Evolutionary conservation across 1,140 invertebrate genomes (phyloP), one percentile per base, ranked within the genome.

Genomic region (Tetramorium simillimum): DNA sequence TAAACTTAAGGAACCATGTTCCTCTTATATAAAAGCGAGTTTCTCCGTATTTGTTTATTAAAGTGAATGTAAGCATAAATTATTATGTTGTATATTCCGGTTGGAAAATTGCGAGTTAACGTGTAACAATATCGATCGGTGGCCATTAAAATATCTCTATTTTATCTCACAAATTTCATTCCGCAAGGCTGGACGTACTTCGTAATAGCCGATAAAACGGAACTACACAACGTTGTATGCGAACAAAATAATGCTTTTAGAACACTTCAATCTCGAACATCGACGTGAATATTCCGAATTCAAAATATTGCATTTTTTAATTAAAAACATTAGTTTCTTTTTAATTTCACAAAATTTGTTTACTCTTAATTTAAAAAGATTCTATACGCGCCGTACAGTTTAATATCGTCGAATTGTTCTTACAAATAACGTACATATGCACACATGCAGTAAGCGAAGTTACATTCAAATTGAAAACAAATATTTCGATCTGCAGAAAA

Each of bases 51-150:
- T 53, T 56, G 18, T 43, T 89, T 58, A 16, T 46, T 33, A 18
- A 73, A 87, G 70, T 75, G 56, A 86, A 82, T 14, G 75, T 80
- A 63, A 70, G 69, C n/a, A 14, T 46, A 3, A 10, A 77, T 91
- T 72, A 69, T 69, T 21, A 86, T 67, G 56, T 70, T 33, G 56
- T 69, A 86, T 78, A 80, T 72, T 88, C 67, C 43, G 76, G 14
- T 86, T 40, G 56, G 21, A 40, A 21, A 75, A 81, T 69, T 7
- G 43, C 16, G 37, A 37, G 24, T 56, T 6, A 65, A 70, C 5
- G 9, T n/a, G 5, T 10, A 18, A 21, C 12, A 60, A n/a, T 43
- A 56, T 24, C 24, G 37, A 46, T 81, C 16, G 70, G 5, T 18
- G 21, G 53, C 5, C 73, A 62, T 37, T 12, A 21, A 46, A 60